These are phyloP conservation scores for Eutolmus rufibarbis DNA, from an alignment of 2,888 invertebrate species.

Conservation along the genomic window DNA sequence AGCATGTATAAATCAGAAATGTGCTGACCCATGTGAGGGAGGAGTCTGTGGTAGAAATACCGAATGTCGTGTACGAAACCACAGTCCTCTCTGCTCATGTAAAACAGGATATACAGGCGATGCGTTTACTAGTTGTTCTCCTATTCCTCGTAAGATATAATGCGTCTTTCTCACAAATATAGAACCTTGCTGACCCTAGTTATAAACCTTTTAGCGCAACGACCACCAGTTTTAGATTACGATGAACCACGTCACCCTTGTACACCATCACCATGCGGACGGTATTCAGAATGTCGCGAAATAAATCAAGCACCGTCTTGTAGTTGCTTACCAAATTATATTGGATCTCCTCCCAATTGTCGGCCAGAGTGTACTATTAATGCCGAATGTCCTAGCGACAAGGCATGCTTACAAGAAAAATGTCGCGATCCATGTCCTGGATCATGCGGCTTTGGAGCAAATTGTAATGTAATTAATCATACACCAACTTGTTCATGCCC, in stretches of 20 bases:
- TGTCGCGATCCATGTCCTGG: constrained; percentile 84
- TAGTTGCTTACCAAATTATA: constrained; percentile 70
- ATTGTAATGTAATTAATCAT: constrained; percentile 74
- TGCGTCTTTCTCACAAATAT: not conserved
- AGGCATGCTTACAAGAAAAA: constrained; percentile 79
- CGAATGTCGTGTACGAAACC: constrained; percentile 73
- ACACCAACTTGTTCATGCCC: constrained; percentile 78
- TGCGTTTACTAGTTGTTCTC: constrained; percentile 70
- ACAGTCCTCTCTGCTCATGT: constrained; percentile 75
- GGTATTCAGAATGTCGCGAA: constrained; percentile 72
- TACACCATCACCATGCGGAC: constrained; percentile 73
- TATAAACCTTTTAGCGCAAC: constrained; percentile 52
- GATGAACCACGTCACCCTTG: constrained; percentile 65
- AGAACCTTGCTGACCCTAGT: not conserved
- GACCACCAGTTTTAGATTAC: constrained; percentile 50
- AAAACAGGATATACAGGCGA: constrained; percentile 73
- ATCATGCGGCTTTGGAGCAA: constrained; percentile 73
- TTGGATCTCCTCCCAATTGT: constrained; percentile 76
- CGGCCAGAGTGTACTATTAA: constrained; percentile 76
- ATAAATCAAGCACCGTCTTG: constrained; percentile 70
- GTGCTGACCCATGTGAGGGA: constrained; percentile 74
- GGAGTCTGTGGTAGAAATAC: constrained; percentile 71
- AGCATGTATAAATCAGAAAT: constrained; percentile 74
- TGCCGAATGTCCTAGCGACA: constrained; percentile 76
- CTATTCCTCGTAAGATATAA: constrained; percentile 60